phyloP scores from a whole-genome alignment of 2,797 vertebrate genomes.

The Danio kyathit region DNA sequence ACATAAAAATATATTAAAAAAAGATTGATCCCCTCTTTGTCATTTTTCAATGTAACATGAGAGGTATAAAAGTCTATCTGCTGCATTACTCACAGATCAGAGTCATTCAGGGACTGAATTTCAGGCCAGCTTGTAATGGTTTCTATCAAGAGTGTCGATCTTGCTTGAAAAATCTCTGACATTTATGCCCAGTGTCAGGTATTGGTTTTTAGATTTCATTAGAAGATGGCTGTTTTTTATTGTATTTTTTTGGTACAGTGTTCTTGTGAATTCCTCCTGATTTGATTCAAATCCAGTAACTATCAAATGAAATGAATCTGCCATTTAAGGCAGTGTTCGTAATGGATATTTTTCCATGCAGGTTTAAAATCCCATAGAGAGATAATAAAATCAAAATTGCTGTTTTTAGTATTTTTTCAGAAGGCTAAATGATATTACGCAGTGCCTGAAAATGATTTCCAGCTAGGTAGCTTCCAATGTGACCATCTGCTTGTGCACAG shows the following conservation, averaged over 20 bases:
- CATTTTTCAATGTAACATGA: slow-evolving; percentile 12
- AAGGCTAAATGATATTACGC: too few species aligned
- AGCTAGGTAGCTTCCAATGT: too few species aligned
- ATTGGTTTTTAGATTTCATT: not conserved
- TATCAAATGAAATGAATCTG: not conserved
- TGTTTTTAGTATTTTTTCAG: not conserved
- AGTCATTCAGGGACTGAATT: slow-evolving; percentile 8
- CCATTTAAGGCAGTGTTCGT: not conserved
- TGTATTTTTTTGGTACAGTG: not conserved
- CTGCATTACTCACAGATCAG: not conserved
- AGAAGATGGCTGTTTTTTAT: slow-evolving; percentile 8
- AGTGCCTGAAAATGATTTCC: too few species aligned
- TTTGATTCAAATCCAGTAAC: slow-evolving; percentile 6
- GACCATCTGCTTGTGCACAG: too few species aligned
- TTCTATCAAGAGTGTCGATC: slow-evolving; percentile 4
- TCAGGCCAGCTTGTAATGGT: not conserved
- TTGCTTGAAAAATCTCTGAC: not conserved
- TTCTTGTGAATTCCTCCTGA: slow-evolving; percentile 5
- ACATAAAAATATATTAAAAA: not conserved
- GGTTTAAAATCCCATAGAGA: not conserved
- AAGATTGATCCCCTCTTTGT: not conserved
- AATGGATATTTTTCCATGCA: slow-evolving; percentile 9
- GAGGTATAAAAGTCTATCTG: slow-evolving; percentile 25
- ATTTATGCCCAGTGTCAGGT: not conserved
- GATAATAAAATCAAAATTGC: not conserved